Evolutionary conservation across 1,140 invertebrate species (phyloP), one percentile per base, ranked within the genome.

Genomic region (Portunus trituberculatus): DNA sequence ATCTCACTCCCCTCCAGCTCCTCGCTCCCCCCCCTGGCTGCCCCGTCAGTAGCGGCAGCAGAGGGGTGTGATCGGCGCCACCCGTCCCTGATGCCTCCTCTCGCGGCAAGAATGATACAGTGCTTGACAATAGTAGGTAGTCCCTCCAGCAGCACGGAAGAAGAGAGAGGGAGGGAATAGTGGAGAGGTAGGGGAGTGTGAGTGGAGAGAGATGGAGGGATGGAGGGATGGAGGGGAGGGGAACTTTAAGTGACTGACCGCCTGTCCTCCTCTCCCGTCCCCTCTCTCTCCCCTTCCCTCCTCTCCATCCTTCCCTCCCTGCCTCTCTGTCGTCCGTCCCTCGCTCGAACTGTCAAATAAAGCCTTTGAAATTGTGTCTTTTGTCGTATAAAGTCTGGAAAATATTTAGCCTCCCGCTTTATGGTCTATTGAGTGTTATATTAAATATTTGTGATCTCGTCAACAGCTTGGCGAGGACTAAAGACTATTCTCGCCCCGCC

Each of bases 321-420:
- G 8, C n/a, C 83, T 28, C n/a, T n/a, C n/a, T 32, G 28, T 1
- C 83, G 12, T 86, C 83, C 31, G 31, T 29, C 4, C 28, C 83
- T 32, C 31, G 31, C 83, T 29, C 83, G 83, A 86, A 86, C 28
- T 86, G 83, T 86, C 83, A 86, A 86, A 86, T 86, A 86, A 86
- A 86, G 83, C n/a, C 83, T 86, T 86, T 86, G 83, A 86, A 86
- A 86, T 86, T 86, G 83, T 86, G 83, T 28, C 83, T 86, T 86
- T 86, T 86, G 83, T 86, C 31, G 83, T 28, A 86, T 86, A 28
- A 28, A 86, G 83, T 86, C 83, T n/a, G 31, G 83, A 32, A 86
- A 86, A 86, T 86, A 86, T 86, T 86, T 86, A 86, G 83, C 83
- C 83, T 86, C 83, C 20, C 83, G 83, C 31, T 16, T 86, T 86